Percentiles rank a stretch among this genome's conserved stretches.
These are phyloP conservation scores for Adelosebastes latens DNA, from an alignment of 2,797 vertebrate species.

Conservation along the genomic window DNA sequence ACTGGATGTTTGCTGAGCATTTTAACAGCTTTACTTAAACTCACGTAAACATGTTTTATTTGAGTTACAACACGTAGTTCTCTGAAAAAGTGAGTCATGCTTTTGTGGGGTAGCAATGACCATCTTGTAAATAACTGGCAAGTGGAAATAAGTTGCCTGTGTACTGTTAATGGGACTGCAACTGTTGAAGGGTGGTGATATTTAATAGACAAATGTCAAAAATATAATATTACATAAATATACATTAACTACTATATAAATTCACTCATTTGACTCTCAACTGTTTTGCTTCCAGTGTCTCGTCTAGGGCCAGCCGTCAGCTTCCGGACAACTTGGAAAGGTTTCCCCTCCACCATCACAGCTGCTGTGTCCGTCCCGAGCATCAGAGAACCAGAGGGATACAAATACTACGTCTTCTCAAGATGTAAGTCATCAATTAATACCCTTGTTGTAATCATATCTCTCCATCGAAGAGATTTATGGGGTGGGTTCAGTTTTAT, in stretches of 20 bases:
- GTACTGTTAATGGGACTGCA: accelerated
- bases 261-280: neutral
- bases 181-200: neutral
- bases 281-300: constrained; percentile 50
- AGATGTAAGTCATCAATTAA: constrained; percentile 82
- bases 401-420: constrained; percentile 91
- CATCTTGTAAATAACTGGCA: constrained; percentile 11
- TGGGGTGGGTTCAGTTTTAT: neutral
- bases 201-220: neutral
- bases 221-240: neutral
- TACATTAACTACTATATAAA: neutral
- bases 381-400: constrained; percentile 83
- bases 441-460: accelerated
- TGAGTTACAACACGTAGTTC: constrained; percentile 13
- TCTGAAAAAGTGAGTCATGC: constrained; percentile 39
- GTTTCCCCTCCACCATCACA: constrained; percentile 80
- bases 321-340: constrained; percentile 73
- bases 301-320: constrained; percentile 79
- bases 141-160: neutral
- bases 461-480: neutral
- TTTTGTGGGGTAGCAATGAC: constrained; percentile 2
- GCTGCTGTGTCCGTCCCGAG: constrained; percentile 89
- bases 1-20: neutral
- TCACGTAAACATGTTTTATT: constrained; percentile 7
- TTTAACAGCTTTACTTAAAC: neutral